Conservation (phyloP, 1,140 invertebrate genomes). For the Lineus longissimus region DNA sequence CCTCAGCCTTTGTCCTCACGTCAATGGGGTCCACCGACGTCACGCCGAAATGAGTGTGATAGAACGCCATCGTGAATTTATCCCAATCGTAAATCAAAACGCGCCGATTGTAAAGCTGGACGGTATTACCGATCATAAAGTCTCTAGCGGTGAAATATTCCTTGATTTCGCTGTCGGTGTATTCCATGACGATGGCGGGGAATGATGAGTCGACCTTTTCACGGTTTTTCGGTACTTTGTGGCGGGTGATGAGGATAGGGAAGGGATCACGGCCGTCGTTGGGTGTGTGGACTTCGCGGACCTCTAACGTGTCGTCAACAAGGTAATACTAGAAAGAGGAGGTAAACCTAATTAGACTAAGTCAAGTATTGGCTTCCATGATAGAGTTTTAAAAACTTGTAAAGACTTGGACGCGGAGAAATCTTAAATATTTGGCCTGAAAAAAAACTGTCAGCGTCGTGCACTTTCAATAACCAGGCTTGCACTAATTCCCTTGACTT, state of each 20-base stretch:
- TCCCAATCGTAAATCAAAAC: constrained; percentile 79
- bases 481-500: no score
- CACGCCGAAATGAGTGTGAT: constrained; percentile 62
- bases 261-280: constrained; percentile 73
- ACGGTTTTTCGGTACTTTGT: constrained; percentile 75
- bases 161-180: constrained; percentile 64
- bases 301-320: constrained; percentile 72
- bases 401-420: no score
- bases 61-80: constrained; percentile 75
- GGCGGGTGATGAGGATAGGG: constrained; percentile 68
- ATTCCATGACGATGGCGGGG: constrained; percentile 58
- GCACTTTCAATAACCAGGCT: no score
- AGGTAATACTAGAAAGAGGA: constrained; percentile 68
- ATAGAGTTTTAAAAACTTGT: no score
- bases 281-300: constrained; percentile 67
- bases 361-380: no score
- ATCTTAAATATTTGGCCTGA: no score
- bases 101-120: constrained; percentile 75
- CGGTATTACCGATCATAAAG: constrained; percentile 70
- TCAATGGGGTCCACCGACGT: constrained; percentile 53
- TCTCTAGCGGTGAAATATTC: constrained; percentile 74
- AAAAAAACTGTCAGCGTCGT: no score
- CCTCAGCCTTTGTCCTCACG: constrained; percentile 33
- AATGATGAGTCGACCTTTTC: constrained; percentile 62
- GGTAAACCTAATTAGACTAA: background rate